Conservation (phyloP, 2,888 invertebrate species). For the Eilema sororculum region DNA sequence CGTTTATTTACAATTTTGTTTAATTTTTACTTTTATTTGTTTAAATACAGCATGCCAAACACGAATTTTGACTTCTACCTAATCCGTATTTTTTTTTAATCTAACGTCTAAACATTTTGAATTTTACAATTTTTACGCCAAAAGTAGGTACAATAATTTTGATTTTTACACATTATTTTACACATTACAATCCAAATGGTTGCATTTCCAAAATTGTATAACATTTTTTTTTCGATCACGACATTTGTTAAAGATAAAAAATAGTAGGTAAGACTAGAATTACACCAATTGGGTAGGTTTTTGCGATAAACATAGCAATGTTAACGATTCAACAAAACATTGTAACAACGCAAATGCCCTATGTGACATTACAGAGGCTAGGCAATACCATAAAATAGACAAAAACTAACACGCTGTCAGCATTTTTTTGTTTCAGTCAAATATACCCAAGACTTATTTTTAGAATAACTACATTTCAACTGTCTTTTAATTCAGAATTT, state of each 20-base stretch:
- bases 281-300: conserved; percentile 75
- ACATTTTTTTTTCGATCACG: conserved; percentile 48
- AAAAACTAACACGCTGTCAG: conserved; percentile 76
- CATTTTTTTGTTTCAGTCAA: conserved; percentile 25
- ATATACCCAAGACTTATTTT: conserved; percentile 15
- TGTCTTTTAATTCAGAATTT: conserved; percentile 11
- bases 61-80: conserved; percentile 82
- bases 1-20: conserved; percentile 75
- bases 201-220: conserved; percentile 58
- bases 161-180: conserved; percentile 63
- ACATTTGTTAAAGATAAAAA: conserved; percentile 54
- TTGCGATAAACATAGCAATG: conserved; percentile 46
- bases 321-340: conserved; percentile 49
- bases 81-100: conserved; percentile 69
- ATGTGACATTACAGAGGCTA: conserved; percentile 80
- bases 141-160: conserved; percentile 76
- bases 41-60: conserved; percentile 80
- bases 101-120: conserved; percentile 73
- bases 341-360: conserved; percentile 78
- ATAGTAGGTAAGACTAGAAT: conserved; percentile 79
- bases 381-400: conserved; percentile 70
- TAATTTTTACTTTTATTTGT: conserved; percentile 59
- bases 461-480: neutral
- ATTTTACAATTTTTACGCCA: conserved; percentile 81
- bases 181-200: conserved; percentile 54